Evolutionary conservation across 1,140 invertebrate genomes (phyloP), one percentile per base, ranked within the genome.

Genomic region (Eriocheir sinensis): DNA sequence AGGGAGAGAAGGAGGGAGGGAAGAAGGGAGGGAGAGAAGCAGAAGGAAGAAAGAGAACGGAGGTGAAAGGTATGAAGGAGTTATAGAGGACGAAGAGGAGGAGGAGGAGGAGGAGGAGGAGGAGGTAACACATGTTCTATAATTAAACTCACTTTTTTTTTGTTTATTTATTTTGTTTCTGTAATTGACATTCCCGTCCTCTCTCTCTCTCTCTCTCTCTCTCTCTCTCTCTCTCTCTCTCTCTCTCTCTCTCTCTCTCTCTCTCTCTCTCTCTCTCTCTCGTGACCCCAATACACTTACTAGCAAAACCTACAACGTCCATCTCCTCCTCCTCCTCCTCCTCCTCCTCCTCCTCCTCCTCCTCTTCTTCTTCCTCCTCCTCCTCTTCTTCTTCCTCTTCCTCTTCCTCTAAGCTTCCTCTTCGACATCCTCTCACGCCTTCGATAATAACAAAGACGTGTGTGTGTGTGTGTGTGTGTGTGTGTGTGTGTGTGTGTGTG

Each of bases 21-120:
- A 89, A 30, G 44, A 21, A 48, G 41, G 27, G 88, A 89, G 88
- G 44, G 88, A 48, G 41, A 89, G 38, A 89, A 34, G 36, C 30
- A 86, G 83, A 86, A n/a, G 83, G 36, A 34, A 86, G 83, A 86
- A 34, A 86, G 83, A 86, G 83, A 86, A 34, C 32, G 83, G 36
- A 34, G 36, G 83, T 34, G 83, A 86, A 34, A 86, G 83, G 36
- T n/a, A 86, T n/a, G 36, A 34, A 86, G 83, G 27, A 9, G 41
- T n/a, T n/a, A n/a, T n/a, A n/a, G n/a, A n/a, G n/a, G n/a, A n/a
- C n/a, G n/a, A n/a, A 86, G 83, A 86, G 83, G 36, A 34, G 36
- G 83, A 86, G 83, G 36, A 34, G 36, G 83, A 86, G 83, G 36
- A 34, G 36, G 83, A 86, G 83, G 27, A 9, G 41, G 17, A 3